phyloP scores from a whole-genome alignment of 2,888 invertebrate genomes.

The Laothoe populi region DNA sequence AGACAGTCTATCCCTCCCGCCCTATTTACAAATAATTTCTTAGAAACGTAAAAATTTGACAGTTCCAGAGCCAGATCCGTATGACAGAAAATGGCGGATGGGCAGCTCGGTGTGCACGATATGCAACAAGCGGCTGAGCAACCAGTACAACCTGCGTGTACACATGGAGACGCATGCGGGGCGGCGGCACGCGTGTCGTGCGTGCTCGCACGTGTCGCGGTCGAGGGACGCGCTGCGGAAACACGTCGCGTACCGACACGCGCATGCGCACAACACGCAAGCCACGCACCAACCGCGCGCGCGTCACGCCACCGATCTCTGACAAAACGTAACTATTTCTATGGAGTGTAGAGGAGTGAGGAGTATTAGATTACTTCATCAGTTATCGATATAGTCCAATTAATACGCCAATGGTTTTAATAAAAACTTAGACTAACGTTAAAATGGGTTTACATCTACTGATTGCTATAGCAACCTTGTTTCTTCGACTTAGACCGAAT shows the following conservation, averaged over 20 bases:
- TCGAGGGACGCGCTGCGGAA: slow-evolving; percentile 94
- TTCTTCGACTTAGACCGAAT: too few species aligned
- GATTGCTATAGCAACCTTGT: too few species aligned
- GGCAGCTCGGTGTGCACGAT: slow-evolving; percentile 89
- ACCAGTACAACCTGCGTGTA: slow-evolving; percentile 95
- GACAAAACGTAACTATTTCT: too few species aligned
- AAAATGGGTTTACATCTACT: too few species aligned
- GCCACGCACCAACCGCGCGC: slow-evolving; percentile 33
- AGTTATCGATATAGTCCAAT: too few species aligned
- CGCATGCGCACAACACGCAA: too few species aligned
- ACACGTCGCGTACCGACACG: slow-evolving; percentile 94
- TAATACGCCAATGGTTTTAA: too few species aligned
- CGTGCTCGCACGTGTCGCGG: slow-evolving; percentile 94
- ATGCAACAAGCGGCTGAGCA: slow-evolving; percentile 94
- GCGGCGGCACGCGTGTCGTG: slow-evolving; percentile 93
- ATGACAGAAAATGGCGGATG: slow-evolving; percentile 69
- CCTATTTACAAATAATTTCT: too few species aligned
- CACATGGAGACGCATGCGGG: slow-evolving; percentile 97
- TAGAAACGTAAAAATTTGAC: neutral
- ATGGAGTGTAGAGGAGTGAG: too few species aligned
- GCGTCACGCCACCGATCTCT: neutral
- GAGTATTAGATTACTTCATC: too few species aligned
- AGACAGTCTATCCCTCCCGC: too few species aligned
- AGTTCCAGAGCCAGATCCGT: slow-evolving; percentile 58
- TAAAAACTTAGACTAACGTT: too few species aligned